phyloP scores from a whole-genome alignment of 2,113 vertebrate species.

The Syngnathoides biaculeatus region DNA sequence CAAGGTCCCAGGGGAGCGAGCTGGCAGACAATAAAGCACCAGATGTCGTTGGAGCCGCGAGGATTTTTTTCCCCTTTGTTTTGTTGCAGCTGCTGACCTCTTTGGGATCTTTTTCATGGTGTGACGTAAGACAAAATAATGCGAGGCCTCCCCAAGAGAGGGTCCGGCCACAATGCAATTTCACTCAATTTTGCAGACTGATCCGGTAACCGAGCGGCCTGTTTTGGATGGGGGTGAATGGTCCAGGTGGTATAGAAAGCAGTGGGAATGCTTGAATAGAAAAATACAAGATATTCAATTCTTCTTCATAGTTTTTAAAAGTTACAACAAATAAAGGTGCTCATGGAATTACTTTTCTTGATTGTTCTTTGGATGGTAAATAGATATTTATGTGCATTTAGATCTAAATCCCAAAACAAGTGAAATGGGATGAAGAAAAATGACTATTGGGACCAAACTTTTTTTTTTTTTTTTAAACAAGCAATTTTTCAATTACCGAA shows the following conservation, averaged over 20 bases:
- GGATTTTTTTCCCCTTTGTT: background rate
- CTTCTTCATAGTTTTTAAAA: background rate
- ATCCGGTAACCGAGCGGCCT: constrained; percentile 43
- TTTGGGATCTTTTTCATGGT: constrained; percentile 39
- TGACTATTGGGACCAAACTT: background rate
- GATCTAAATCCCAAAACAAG: background rate
- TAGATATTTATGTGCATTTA: background rate
- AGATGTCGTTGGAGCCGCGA: constrained; percentile 2
- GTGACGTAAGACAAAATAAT: constrained; percentile 51
- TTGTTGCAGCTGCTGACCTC: constrained; percentile 38
- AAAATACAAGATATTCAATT: background rate
- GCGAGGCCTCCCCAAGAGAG: constrained; percentile 39
- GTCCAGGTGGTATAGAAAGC: constrained; percentile 31
- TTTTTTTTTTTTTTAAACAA: no score
- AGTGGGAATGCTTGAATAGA: background rate
- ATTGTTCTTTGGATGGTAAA: background rate
- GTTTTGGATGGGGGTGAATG: constrained; percentile 27
- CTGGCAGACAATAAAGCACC: constrained; percentile 19
- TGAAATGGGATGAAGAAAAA: background rate
- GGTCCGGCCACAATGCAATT: constrained; percentile 50
- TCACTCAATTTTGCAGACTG: constrained; percentile 43
- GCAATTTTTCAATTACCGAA: no score
- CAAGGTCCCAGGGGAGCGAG: background rate
- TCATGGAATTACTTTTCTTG: background rate
- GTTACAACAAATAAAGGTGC: background rate